Base-by-base conservation (phyloP, 2,113 vertebrate species). In the Phoenicopterus ruber region DNA sequence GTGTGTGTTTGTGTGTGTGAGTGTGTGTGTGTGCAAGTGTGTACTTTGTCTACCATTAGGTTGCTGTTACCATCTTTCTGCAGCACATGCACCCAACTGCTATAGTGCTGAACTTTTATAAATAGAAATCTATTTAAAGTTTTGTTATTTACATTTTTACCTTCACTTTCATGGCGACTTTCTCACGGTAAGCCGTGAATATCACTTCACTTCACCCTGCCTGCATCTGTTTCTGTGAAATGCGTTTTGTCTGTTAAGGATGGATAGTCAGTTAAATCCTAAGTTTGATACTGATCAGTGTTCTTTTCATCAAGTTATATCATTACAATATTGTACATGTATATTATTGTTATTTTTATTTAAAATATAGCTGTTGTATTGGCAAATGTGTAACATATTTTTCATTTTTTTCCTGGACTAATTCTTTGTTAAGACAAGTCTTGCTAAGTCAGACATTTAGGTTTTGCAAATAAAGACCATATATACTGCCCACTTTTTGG, bases 261-360 rank as follows among this genome's bases (percentile, higher is more conserved):
- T 88, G 92, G 63, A 57, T 80, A 94, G 71, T 89, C 50, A 93
- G 34, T 69, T 89, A 50, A 78, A 91, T 79, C 70, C 80, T 49
- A 93, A 90, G 61, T 93, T 94, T 93, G 54, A 71, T 83, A 81
- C 49, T 90, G 47, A n/a, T 82, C 82, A 94, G 74, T 96, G 74
- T 93, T 96, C 90, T 74, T 96, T 97, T 97, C 76, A 61, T 94
- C 89, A 46, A 84, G 18, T 85, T 87, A 77, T 80, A 85, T 87
- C 31, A 0, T 93, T 94, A 80, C 62, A 92, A 8, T 93, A 89
- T 63, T 97, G 95, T 96, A 92, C 49, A 31, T 93, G 28, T 94
- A 96, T 93, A 76, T 93, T 88, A 85, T 82, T 96, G 88, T 93
- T 89, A 76, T 90, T 97, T 93, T 63, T 93, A 84, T 96, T 97